A percentile compares a stretch with the other conserved stretches of the same genome.
Conservation (phyloP, 2,888 invertebrate genomes). For the Mylabris sibirica region DNA sequence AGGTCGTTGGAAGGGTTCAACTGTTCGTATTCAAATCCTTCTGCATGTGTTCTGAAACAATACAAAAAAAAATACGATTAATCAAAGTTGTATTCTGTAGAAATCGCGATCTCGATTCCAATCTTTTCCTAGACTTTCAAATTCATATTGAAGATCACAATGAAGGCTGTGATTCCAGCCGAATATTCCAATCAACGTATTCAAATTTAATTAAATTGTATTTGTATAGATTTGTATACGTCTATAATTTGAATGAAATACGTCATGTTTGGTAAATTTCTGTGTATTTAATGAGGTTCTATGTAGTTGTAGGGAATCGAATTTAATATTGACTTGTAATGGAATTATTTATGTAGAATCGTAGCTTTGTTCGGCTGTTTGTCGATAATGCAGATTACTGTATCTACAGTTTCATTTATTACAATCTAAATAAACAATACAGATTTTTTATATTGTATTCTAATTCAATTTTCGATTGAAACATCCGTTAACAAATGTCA, state of each 20-base stretch:
- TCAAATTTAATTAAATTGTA: neutral
- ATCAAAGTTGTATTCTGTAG: no score
- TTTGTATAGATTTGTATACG: neutral
- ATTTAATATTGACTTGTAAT: neutral
- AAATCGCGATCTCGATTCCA: no score
- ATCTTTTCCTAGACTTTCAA: neutral
- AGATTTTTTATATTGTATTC: no score
- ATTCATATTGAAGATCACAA: neutral
- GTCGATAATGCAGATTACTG: no score
- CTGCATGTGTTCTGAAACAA: neutral
- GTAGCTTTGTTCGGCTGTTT: neutral
- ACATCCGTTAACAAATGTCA: no score
- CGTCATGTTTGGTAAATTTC: neutral
- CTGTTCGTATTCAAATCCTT: conserved; percentile 7
- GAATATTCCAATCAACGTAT: neutral
- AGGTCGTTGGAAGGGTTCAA: conserved; percentile 10
- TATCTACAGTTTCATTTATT: no score
- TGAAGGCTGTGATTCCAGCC: neutral
- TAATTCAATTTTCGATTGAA: no score
- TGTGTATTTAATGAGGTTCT: neutral
- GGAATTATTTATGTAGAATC: neutral
- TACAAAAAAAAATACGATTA: no score
- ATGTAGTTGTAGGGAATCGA: neutral
- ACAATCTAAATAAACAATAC: no score
- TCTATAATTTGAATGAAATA: neutral